phyloP scores from a whole-genome alignment of 2,888 invertebrate genomes.

The Leptinotarsa juncta region DNA sequence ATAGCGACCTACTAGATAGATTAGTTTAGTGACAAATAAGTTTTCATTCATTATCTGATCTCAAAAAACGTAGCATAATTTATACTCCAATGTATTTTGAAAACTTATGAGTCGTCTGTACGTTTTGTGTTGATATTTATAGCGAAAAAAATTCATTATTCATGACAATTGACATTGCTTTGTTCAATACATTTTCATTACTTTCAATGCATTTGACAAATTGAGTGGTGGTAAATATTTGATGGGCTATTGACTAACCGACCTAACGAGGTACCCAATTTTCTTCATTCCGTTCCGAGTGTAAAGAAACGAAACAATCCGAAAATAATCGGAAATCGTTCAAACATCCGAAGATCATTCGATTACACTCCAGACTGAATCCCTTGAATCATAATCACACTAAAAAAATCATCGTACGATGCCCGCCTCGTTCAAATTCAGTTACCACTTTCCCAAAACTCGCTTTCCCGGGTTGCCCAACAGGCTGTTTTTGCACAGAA shows the following conservation, averaged over 20 bases:
- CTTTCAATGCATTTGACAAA: too few relatives aligned
- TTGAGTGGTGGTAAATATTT: too few relatives aligned
- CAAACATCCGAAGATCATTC: neutral
- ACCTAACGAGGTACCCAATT: too few relatives aligned
- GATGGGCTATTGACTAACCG: too few relatives aligned
- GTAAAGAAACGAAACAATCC: neutral
- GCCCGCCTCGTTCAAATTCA: neutral
- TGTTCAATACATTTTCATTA: neutral
- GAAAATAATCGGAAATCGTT: neutral
- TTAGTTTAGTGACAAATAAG: too few relatives aligned
- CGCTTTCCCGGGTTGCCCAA: constrained; percentile 26
- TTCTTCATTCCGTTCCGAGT: neutral
- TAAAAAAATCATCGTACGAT: constrained; percentile 2
- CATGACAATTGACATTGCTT: neutral
- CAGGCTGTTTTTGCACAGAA: constrained; percentile 13
- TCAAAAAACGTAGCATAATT: too few relatives aligned
- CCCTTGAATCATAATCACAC: neutral
- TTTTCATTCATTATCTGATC: too few relatives aligned
- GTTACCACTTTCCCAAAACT: constrained; percentile 11
- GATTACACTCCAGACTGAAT: neutral
- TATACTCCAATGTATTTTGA: too few relatives aligned
- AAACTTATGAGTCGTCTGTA: too few relatives aligned
- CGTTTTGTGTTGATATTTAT: too few relatives aligned
- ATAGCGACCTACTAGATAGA: too few relatives aligned
- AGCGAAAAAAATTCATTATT: neutral